Evolutionary conservation across 2,888 invertebrate species (phyloP).

Genomic region (Nezara viridula): DNA sequence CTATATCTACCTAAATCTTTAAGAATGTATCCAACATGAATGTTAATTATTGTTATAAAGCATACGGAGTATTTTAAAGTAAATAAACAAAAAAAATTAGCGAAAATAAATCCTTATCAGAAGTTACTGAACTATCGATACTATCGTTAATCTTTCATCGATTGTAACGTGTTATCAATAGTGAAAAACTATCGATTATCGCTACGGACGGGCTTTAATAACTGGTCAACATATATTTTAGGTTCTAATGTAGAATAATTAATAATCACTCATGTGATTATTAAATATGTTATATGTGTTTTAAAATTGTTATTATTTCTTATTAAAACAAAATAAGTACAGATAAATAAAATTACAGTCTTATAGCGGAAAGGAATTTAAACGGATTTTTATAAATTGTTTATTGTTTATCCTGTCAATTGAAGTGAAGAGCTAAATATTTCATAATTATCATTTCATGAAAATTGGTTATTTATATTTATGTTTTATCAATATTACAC

Average conservation of each 20-base stretch:
- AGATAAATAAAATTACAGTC: not conserved
- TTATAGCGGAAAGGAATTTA: not conserved
- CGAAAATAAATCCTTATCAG: too few species aligned
- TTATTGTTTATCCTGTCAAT: not conserved
- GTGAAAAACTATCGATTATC: too few species aligned
- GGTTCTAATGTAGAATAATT: not conserved
- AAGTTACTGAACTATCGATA: too few species aligned
- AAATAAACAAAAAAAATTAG: too few species aligned
- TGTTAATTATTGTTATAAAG: too few species aligned
- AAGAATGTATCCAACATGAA: too few species aligned
- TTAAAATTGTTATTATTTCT: not conserved
- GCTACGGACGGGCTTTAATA: too few species aligned
- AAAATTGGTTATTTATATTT: not conserved
- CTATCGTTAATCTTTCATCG: too few species aligned
- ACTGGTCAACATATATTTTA: too few species aligned
- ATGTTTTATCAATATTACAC: not conserved
- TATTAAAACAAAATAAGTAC: not conserved
- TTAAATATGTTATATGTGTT: not conserved
- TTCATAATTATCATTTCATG: not conserved
- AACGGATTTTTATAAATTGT: not conserved
- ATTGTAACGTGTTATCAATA: too few species aligned
- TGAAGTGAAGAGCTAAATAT: not conserved
- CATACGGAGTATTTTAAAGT: too few species aligned
- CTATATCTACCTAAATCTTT: too few species aligned
- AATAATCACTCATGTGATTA: not conserved